Evolutionary conservation across 2,797 vertebrate species (phyloP), one percentile per base, ranked within the genome.

Genomic region (Glossophaga mutica): DNA sequence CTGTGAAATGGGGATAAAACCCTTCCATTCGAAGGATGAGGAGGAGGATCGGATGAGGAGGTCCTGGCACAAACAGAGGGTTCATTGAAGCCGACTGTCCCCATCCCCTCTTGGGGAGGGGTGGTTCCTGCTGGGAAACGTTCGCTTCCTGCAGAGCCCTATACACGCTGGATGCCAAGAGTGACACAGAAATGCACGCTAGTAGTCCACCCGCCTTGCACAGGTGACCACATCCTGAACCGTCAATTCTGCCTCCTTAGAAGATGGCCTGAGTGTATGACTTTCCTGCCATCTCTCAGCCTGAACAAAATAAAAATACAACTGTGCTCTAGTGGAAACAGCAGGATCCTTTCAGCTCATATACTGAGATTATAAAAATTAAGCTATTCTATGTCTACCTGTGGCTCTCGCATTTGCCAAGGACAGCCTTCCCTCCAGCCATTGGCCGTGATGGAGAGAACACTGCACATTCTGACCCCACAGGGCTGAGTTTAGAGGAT

Each of bases 111-210:
- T 21, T 21, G 9, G 32, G 16, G 7, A 12, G 32, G 7, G 1
- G 7, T 34, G 16, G 21, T 4, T 46, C 18, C 67, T 7, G 1
- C n/a, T 78, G 32, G 86, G 50, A 76, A 65, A 39, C 1, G 3
- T 21, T 9, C 18, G 12, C 85, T 55, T 12, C 12, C 18, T 24
- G 22, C n/a, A 85, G 29, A 67, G 37, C 24, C 9, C 34, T 42
- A 26, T 32, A 34, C 21, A 37, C 0, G 3, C 3, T 12, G 57
- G 50, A 76, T 65, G 22, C 11, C 62, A 84, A 68, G n/a, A 34
- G 11, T 9, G 8, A n/a, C 0, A 0, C 0, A 74, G 12, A 89
- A 86, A 50, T 7, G 24, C 22, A 81, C 39, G 39, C 5, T 4
- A 34, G 48, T 4, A 26, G 55, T 9, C 37, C 10, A 21, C 76